phyloP scores from a whole-genome alignment of 2,888 invertebrate species.

The Himalopsyche tibetana region DNA sequence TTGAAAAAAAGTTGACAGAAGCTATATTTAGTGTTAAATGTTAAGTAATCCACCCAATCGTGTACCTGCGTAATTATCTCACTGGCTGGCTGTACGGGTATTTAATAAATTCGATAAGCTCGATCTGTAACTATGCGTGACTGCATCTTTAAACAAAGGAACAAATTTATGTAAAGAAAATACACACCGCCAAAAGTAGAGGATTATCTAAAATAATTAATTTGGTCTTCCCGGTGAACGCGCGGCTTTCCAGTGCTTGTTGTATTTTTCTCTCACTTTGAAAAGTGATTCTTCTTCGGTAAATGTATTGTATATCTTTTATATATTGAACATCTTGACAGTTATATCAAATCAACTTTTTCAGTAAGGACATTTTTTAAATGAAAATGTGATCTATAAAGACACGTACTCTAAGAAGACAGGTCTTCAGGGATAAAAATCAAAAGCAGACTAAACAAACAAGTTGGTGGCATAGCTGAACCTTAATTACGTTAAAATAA shows the following conservation, averaged over 20 bases:
- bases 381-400: too few species aligned
- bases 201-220: neutral
- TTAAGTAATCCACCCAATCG: neutral
- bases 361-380: neutral
- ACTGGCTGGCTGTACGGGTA: neutral
- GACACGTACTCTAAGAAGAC: too few species aligned
- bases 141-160: neutral
- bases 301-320: neutral
- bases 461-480: too few species aligned
- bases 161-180: neutral
- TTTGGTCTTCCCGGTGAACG: neutral
- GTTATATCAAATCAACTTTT: neutral
- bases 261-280: neutral
- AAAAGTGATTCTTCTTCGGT: neutral
- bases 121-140: conserved; percentile 1
- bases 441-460: too few species aligned
- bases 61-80: neutral
- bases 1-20: neutral
- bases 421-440: too few species aligned
- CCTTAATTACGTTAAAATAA: neutral
- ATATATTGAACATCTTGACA: neutral
- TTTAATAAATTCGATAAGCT: neutral
- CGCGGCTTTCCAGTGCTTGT: neutral
- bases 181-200: neutral
- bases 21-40: neutral